These are phyloP conservation scores for Endotricha flammealis DNA, from an alignment of 2,888 invertebrate genomes.

Conservation along the genomic window DNA sequence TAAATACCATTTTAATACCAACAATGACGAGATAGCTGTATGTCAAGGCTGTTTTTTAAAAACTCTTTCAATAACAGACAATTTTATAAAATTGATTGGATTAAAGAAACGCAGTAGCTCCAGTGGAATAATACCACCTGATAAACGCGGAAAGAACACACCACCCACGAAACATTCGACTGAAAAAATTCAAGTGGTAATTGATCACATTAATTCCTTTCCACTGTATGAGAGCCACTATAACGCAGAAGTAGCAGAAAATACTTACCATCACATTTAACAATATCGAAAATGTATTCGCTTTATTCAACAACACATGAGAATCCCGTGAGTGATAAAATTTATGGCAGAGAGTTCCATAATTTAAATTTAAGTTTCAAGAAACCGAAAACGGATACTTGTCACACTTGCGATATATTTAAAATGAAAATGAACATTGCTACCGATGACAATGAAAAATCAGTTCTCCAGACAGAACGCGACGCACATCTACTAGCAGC, in stretches of 20 bases:
- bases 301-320: constrained; percentile 8
- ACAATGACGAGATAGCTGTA: too few species aligned
- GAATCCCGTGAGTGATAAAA: constrained; percentile 2
- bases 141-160: not conserved
- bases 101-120: constrained; percentile 3
- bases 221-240: constrained; percentile 13
- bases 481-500: constrained; percentile 5
- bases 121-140: not conserved
- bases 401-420: constrained; percentile 13
- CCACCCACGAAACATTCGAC: too few species aligned
- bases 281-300: constrained; percentile 8
- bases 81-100: too few species aligned
- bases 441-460: constrained; percentile 2
- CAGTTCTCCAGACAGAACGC: too few species aligned
- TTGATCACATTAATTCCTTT: constrained; percentile 11
- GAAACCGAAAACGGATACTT: constrained; percentile 14
- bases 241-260: constrained; percentile 10
- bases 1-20: constrained; percentile 5
- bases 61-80: constrained; percentile 6
- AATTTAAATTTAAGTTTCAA: constrained; percentile 14
- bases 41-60: constrained; percentile 11
- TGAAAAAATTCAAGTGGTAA: not conserved
- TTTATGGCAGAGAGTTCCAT: not conserved
- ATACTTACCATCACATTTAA: constrained; percentile 11
- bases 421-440: constrained; percentile 10